Evolutionary conservation across 1,140 invertebrate genomes (phyloP).

Genomic region (Drosophila chauvacae): DNA sequence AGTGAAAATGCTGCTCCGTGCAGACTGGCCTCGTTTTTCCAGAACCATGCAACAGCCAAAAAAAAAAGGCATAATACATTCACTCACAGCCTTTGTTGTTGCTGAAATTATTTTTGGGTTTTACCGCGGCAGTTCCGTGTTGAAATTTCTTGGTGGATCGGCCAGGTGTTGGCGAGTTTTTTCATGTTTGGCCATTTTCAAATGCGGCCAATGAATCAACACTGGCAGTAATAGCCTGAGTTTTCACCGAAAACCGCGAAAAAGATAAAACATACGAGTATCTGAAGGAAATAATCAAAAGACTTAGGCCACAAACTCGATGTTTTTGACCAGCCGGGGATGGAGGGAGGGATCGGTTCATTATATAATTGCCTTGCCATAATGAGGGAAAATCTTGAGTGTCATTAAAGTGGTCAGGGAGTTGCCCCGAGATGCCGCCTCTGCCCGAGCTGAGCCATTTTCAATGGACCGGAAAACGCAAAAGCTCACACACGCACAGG

Average conservation of each 20-base stretch:
- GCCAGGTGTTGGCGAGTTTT: constrained; percentile 38
- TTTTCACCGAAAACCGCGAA: constrained; percentile 51
- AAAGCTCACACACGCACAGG: constrained; percentile 19
- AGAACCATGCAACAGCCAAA: constrained; percentile 35
- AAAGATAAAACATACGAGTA: not conserved
- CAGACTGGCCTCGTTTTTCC: constrained; percentile 39
- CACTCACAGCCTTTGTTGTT: constrained; percentile 2
- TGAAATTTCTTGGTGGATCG: constrained; percentile 45
- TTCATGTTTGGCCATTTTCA: constrained; percentile 33
- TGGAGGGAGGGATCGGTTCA: constrained; percentile 6
- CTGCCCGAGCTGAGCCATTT: constrained; percentile 46
- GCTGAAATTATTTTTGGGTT: constrained; percentile 9
- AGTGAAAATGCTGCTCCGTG: constrained; percentile 35
- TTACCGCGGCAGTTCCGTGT: constrained; percentile 55
- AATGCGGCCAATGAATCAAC: constrained; percentile 44
- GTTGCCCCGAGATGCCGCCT: constrained; percentile 1
- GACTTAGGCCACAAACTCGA: constrained; percentile 75
- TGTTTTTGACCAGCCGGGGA: constrained; percentile 13
- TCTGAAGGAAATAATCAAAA: constrained; percentile 54
- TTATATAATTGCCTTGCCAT: constrained; percentile 50
- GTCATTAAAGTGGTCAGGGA: constrained; percentile 53
- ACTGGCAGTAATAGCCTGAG: not conserved
- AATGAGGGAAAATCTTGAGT: constrained; percentile 72
- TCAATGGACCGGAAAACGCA: constrained; percentile 79
- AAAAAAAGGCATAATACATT: constrained; percentile 8